These are phyloP conservation scores for Argya squamiceps DNA, from an alignment of 2,797 vertebrate species.

Conservation along the genomic window DNA sequence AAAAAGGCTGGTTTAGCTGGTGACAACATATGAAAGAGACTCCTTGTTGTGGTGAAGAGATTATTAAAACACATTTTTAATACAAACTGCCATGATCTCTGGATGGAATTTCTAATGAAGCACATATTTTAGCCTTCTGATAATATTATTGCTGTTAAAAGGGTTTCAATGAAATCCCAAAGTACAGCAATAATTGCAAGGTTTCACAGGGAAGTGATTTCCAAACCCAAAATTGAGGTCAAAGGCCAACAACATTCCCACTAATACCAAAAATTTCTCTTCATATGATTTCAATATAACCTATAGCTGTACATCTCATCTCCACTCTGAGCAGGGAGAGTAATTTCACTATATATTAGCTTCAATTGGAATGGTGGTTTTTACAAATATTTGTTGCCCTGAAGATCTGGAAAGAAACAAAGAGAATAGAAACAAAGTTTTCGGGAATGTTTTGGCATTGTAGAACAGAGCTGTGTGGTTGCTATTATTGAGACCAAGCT, in stretches of 20 bases:
- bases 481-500: not conserved
- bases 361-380: not conserved
- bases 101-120: conserved; percentile 38
- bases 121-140: not conserved
- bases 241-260: not conserved
- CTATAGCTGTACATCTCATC: not conserved
- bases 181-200: not conserved
- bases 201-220: not conserved
- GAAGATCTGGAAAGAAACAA: not conserved
- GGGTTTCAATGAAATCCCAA: not conserved
- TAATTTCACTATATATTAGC: not conserved
- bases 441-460: not conserved
- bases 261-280: not conserved
- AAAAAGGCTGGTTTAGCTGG: not conserved
- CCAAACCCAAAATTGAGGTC: not conserved
- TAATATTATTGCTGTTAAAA: not conserved
- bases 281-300: not conserved
- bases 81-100: not conserved
- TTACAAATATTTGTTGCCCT: not conserved
- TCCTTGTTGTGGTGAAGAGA: conserved; percentile 15
- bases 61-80: conserved; percentile 36
- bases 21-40: not conserved
- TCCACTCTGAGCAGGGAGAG: not conserved
- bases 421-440: not conserved
- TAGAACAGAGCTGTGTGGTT: not conserved